Evolutionary conservation across 2,113 vertebrate genomes (phyloP), one percentile per base, ranked within the genome.

Genomic region (Erinaceus europaeus): DNA sequence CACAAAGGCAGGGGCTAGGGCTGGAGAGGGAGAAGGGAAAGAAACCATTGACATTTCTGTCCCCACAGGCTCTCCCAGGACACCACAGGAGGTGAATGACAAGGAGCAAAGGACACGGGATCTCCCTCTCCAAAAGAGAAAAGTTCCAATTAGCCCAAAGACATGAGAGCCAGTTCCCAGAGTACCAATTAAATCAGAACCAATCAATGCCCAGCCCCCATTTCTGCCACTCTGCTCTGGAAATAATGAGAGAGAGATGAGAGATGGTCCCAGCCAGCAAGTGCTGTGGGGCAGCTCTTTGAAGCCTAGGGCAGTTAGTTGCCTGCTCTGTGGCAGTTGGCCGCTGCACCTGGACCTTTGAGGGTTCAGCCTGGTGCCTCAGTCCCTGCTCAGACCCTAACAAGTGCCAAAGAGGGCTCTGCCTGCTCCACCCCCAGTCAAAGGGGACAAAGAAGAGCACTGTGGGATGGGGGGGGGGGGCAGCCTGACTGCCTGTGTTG

Each of bases 171-270:
- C 86, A 91, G 79, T 95, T 96, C 94, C 93, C 93, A 73, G 92
- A 95, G 91, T 88, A 87, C 93, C 46, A 18, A 40, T n/a, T 94
- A 95, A 92, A 93, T 89, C 53, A 0, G 93, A 95, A 92, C 95
- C 7, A 1, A 88, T 34, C 25, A 95, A 62, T 67, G 94, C 92
- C 84, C 80, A 79, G 62, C 93, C 87, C n/a, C 0, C 0, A 91
- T 95, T 96, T 95, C 93, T 72, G 36, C 93, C 44, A 38, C 89
- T 95, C 55, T 84, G 85, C 90, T 78, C 1, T 25, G 89, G 80
- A 95, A 94, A 94, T 96, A 96, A 96, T 65, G 44, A 97, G 96
- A 94, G 96, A 94, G 95, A 94, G 94, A 92, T 73, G 74, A 95
- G 74, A 95, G 95, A 96, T 82, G 0, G 0, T 68, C 82, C 88